Evolutionary conservation across 2,797 vertebrate species (phyloP).

Genomic region (Pangasius macronema): DNA sequence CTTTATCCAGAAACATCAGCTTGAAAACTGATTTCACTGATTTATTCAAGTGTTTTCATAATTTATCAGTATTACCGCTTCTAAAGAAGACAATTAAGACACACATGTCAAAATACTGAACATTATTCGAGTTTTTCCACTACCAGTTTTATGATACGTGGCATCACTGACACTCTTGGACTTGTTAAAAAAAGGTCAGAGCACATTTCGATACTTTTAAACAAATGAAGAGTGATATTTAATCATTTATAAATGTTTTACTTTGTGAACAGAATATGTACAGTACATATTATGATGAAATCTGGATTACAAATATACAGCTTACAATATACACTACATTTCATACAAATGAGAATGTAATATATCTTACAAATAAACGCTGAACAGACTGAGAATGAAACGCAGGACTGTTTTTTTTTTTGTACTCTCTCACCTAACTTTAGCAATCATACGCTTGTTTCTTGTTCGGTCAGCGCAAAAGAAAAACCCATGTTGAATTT

Average conservation of each 20-base stretch:
- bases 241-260: not conserved
- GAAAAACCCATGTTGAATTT: not conserved
- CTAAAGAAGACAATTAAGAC: not conserved
- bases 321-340: slow-evolving; percentile 4
- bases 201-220: not conserved
- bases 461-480: not conserved
- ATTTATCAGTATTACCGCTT: not conserved
- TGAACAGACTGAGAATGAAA: not conserved
- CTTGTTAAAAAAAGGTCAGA: not conserved
- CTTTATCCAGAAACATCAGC: not conserved
- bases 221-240: not conserved
- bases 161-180: not conserved
- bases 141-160: not conserved
- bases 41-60: not conserved
- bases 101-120: not conserved
- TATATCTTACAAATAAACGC: not conserved
- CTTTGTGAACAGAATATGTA: not conserved
- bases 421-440: not conserved
- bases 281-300: not conserved
- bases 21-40: not conserved
- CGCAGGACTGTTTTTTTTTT: not conserved
- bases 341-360: slow-evolving; percentile 16
- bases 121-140: not conserved
- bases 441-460: not conserved
- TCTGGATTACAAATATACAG: slow-evolving; percentile 2